phyloP scores from a whole-genome alignment of 2,888 invertebrate genomes.

The Leucophora obtusa region DNA sequence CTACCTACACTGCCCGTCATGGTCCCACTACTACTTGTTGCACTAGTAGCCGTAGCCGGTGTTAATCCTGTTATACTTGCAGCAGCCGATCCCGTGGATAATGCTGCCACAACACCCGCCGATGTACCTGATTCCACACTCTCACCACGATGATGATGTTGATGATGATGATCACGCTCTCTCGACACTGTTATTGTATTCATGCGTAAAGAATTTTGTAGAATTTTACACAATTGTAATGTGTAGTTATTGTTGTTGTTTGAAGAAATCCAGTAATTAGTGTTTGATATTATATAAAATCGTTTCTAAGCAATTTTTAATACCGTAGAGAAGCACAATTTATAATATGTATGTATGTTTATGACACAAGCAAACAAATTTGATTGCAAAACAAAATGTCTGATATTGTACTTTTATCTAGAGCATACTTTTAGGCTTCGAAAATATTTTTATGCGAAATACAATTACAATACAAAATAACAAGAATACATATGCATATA shows the following conservation, averaged over 20 bases:
- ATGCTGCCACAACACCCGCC: constrained; percentile 66
- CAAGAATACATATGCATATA: constrained; percentile 11
- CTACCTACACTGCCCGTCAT: constrained; percentile 71
- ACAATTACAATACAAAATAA: constrained; percentile 19
- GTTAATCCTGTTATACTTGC: constrained; percentile 67
- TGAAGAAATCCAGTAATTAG: constrained; percentile 35
- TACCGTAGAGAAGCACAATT: constrained; percentile 43
- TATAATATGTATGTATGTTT: constrained; percentile 34
- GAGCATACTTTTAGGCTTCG: constrained; percentile 52
- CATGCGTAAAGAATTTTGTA: constrained; percentile 40
- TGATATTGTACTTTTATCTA: constrained; percentile 14
- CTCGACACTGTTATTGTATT: constrained; percentile 75
- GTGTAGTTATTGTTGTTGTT: background rate
- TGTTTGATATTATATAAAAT: constrained; percentile 6
- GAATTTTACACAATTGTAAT: constrained; percentile 22
- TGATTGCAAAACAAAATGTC: constrained; percentile 31
- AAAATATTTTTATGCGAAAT: constrained; percentile 16
- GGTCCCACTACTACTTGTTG: constrained; percentile 61
- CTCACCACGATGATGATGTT: constrained; percentile 69
- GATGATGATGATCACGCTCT: constrained; percentile 73
- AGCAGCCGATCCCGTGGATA: constrained; percentile 56
- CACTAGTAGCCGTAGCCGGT: constrained; percentile 53
- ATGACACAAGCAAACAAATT: constrained; percentile 40
- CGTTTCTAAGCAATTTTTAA: constrained; percentile 10
- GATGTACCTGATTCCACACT: constrained; percentile 68